Percentiles rank a stretch among this genome's conserved stretches.
Conservation (phyloP, 2,888 invertebrate genomes). For the Mycalesis mineus region DNA sequence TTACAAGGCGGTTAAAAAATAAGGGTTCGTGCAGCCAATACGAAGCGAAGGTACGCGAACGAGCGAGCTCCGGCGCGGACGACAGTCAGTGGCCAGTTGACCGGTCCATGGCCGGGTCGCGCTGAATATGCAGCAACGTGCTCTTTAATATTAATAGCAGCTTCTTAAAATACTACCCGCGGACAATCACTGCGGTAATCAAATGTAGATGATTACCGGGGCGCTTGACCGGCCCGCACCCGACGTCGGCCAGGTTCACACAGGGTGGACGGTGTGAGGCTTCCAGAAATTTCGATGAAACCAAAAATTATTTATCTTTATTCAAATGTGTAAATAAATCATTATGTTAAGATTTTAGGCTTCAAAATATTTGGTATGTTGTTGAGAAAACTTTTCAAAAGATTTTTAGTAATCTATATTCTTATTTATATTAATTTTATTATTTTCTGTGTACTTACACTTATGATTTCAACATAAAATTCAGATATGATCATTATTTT, state of each 20-base stretch:
- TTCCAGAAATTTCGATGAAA: not conserved
- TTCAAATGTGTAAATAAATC: too few species aligned
- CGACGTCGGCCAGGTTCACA: slow-evolving; percentile 23
- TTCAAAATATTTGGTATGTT: too few species aligned
- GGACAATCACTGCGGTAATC: slow-evolving; percentile 57
- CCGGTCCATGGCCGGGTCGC: slow-evolving; percentile 66
- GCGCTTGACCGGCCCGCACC: slow-evolving; percentile 54
- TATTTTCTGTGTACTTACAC: too few species aligned
- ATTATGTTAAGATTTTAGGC: too few species aligned
- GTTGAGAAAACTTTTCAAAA: too few species aligned
- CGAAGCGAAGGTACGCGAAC: not conserved
- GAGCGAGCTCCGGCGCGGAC: not conserved
- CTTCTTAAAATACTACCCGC: slow-evolving; percentile 58
- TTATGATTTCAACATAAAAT: too few species aligned
- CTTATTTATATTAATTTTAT: too few species aligned
- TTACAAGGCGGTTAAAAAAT: too few species aligned
- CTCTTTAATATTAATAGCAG: slow-evolving; percentile 63
- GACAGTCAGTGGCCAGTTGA: slow-evolving; percentile 43
- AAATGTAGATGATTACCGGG: slow-evolving; percentile 51
- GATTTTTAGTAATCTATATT: too few species aligned
- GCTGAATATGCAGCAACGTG: slow-evolving; percentile 62
- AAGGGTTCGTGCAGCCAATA: not conserved
- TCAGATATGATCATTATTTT: too few species aligned
- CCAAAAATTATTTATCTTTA: too few species aligned
- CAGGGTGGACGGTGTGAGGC: not conserved